Base-by-base conservation (phyloP, 2,888 invertebrate species). In the Dryococelus australis region DNA sequence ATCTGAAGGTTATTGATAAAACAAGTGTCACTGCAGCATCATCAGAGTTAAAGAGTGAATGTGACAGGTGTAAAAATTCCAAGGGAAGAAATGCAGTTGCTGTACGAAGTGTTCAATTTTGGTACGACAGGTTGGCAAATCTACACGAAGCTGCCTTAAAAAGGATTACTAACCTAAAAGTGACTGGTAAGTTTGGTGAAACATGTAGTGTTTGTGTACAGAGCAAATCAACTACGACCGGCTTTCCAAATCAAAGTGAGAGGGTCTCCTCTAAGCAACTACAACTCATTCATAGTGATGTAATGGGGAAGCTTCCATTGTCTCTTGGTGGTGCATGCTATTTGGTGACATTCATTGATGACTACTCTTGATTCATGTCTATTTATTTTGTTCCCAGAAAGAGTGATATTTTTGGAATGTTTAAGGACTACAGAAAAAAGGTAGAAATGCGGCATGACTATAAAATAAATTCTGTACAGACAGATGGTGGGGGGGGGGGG, bases 321-420 rank as follows among this genome's bases (percentile, higher is more conserved):
- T n/a, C n/a, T n/a, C n/a, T n/a, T n/a, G n/a, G n/a, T n/a, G n/a
- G n/a, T n/a, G n/a, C n/a, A n/a, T n/a, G n/a, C n/a, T n/a, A n/a
- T n/a, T n/a, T n/a, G n/a, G n/a, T 87, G 53, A 87, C 87, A 13
- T 86, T 87, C 9, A 87, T 87, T 27, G 87, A 87, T 53, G 85
- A 87, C 51, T 87, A 43, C 26, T 81, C 81, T 86, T 9, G 85
- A 9, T 86, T 12, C 24, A 51, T 83, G 43, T 24, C 84, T 24
- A 24, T 87, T 24, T 43, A 43, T 47, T 85, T 24, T 27, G 24
- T 87, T 10, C 47, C 35, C 35, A 43, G n/a, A 20, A 86, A 87
- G 47, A n/a, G 84, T 10, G 43, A 87, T 27, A 86, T 87, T 24
- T 51, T 35, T 51, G 28, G 24, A 16, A 53, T 84, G 84, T 81